Evolutionary conservation across 2,888 invertebrate genomes (phyloP).

Genomic region (Aproaerema taeniolella): DNA sequence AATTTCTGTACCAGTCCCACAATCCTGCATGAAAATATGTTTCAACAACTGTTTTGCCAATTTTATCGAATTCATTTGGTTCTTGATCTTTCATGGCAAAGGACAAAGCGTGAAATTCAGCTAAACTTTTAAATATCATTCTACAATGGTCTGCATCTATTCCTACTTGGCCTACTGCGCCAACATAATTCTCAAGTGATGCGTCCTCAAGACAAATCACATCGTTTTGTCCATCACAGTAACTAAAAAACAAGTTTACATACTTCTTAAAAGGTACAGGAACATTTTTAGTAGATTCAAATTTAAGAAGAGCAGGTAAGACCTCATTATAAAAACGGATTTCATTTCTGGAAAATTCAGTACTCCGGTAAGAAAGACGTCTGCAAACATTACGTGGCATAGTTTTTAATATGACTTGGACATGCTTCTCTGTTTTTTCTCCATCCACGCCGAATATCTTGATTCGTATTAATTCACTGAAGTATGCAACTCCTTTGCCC

Average conservation of each 20-base stretch:
- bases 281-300: conserved; percentile 49
- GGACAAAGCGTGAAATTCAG: conserved; percentile 78
- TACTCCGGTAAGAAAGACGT: conserved; percentile 79
- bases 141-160: conserved; percentile 69
- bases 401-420: conserved; percentile 80
- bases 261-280: conserved; percentile 72
- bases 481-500: conserved; percentile 83
- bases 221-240: conserved; percentile 73
- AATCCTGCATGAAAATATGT: conserved; percentile 75
- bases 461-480: conserved; percentile 80
- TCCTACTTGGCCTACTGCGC: conserved; percentile 64
- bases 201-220: conserved; percentile 77
- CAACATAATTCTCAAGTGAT: conserved; percentile 44
- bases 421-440: conserved; percentile 33
- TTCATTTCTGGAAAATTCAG: conserved; percentile 84
- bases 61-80: conserved; percentile 60
- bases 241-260: conserved; percentile 58
- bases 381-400: conserved; percentile 80
- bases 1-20: conserved; percentile 76
- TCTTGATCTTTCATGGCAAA: conserved; percentile 77
- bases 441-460: conserved; percentile 65
- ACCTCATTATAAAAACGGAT: conserved; percentile 79
- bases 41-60: conserved; percentile 64
- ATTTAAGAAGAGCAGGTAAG: conserved; percentile 61
- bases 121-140: conserved; percentile 68